A percentile compares a stretch with the other conserved stretches of the same genome.
These are phyloP conservation scores for Rhinogobio ventralis DNA, from an alignment of 2,797 vertebrate genomes.

Conservation along the genomic window DNA sequence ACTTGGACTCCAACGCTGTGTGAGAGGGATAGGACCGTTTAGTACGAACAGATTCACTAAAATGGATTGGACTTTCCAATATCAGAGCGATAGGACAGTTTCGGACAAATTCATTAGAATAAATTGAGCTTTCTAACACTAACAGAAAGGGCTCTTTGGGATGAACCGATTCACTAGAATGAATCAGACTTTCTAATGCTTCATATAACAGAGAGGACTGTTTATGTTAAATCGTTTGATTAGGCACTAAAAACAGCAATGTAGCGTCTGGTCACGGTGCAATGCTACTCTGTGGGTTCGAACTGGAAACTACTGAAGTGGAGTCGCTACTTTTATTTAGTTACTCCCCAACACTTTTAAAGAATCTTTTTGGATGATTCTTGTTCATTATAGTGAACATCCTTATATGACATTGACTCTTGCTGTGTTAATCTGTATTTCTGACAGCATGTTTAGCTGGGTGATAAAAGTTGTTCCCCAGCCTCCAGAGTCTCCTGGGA, in stretches of 20 bases:
- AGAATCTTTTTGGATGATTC: neutral
- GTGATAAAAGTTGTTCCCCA: constrained; percentile 71
- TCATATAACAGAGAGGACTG: neutral
- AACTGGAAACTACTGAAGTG: neutral
- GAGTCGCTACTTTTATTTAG: neutral
- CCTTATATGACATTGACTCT: neutral
- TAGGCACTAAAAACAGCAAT: neutral
- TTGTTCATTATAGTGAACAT: neutral
- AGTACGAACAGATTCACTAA: neutral
- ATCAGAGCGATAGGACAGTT: neutral
- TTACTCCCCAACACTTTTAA: neutral
- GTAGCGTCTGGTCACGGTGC: neutral
- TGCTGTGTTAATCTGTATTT: constrained; percentile 18
- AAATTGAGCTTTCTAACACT: neutral
- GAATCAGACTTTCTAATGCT: neutral
- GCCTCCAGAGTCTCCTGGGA: constrained; percentile 60
- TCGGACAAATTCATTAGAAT: neutral
- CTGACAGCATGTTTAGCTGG: constrained; percentile 70
- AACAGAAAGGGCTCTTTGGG: neutral
- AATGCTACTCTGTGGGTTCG: neutral
- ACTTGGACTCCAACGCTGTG: neutral
- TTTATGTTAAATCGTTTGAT: neutral
- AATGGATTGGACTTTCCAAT: neutral
- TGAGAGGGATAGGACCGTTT: neutral
- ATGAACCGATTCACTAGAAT: neutral